Base-by-base conservation (phyloP, 2,113 vertebrate genomes). In the Jaculus jaculus region DNA sequence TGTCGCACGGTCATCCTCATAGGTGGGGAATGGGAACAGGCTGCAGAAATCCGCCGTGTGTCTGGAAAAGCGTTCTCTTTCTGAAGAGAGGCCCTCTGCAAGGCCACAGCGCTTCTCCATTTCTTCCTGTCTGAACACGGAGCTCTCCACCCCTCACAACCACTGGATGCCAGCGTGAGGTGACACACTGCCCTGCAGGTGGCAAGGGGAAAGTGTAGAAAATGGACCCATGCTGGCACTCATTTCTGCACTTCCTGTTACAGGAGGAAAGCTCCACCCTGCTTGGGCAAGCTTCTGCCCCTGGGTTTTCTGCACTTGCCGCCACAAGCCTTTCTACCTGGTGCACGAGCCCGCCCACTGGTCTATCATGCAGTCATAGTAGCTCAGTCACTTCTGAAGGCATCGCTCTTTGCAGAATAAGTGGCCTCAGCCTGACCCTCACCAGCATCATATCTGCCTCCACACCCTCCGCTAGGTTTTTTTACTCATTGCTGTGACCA, bases 311-410 rank as follows among this genome's bases (percentile, higher is more conserved):
- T 79, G 21, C 60, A 30, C 26, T 51, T 28, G 15, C 42, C 20
- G 37, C 26, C 16, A 26, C 34, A 7, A 3, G 3, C 42, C 74
- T 47, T 47, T n/a, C n/a, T 47, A 0, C 1, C 2, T 0, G 1
- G 2, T 18, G 4, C 30, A 63, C 28, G 51, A 37, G 68, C 86
- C 20, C 10, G 7, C 10, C 68, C 54, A 8, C 21, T 8, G 30
- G 28, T 10, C 9, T 42, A 2, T n/a, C 13, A 12, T 51, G 7
- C 24, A 3, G 5, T 12, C 0, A 37, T 34, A 65, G 39, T 21
- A 60, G 37, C 54, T 54, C 54, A 54, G 8, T 91, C 42, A 0
- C 2, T 60, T 72, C 77, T 42, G 47, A 83, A 20, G 28, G 18
- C 61, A 63, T 85, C 16, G 4, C 28, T 60, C 37, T 93, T 83